phyloP scores from a whole-genome alignment of 2,797 vertebrate species.

The Gephyroberyx darwinii region DNA sequence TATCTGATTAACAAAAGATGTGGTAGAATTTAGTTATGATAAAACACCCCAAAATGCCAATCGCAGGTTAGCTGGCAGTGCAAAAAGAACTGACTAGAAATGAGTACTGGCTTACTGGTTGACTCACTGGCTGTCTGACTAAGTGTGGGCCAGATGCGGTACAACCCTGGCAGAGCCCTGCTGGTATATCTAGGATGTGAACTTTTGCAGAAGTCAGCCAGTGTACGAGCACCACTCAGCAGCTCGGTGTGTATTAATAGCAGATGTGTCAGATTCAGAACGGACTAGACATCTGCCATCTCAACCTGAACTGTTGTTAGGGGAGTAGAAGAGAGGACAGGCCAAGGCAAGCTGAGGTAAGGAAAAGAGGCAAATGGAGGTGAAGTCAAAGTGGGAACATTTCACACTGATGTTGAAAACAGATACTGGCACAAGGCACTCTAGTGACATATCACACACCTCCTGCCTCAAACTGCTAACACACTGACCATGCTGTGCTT shows the following conservation, averaged over 20 bases:
- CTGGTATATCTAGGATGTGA: conserved; percentile 40
- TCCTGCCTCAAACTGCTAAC: conserved; percentile 19
- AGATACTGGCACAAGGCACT: conserved; percentile 5
- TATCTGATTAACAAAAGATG: not conserved
- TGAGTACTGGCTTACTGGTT: not conserved
- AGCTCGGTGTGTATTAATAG: conserved; percentile 58
- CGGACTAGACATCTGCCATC: conserved; percentile 39
- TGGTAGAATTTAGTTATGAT: conserved; percentile 5
- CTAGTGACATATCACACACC: conserved; percentile 23
- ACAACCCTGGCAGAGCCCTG: not conserved
- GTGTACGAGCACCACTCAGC: conserved; percentile 25
- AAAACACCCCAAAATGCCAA: not conserved
- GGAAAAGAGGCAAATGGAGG: not conserved
- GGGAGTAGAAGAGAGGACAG: conserved; percentile 12
- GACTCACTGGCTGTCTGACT: conserved; percentile 8
- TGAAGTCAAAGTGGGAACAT: conserved; percentile 17
- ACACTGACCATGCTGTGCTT: conserved; percentile 10
- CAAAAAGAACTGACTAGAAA: conserved; percentile 1
- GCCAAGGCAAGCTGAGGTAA: not conserved
- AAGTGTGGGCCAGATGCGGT: conserved; percentile 28
- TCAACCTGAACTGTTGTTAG: conserved; percentile 34
- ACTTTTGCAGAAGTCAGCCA: conserved; percentile 43
- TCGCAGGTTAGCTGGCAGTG: not conserved
- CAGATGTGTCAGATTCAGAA: conserved; percentile 45
- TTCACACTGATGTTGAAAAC: conserved; percentile 6